Base-by-base conservation (phyloP, 2,888 invertebrate species). In the Andrena camellia region DNA sequence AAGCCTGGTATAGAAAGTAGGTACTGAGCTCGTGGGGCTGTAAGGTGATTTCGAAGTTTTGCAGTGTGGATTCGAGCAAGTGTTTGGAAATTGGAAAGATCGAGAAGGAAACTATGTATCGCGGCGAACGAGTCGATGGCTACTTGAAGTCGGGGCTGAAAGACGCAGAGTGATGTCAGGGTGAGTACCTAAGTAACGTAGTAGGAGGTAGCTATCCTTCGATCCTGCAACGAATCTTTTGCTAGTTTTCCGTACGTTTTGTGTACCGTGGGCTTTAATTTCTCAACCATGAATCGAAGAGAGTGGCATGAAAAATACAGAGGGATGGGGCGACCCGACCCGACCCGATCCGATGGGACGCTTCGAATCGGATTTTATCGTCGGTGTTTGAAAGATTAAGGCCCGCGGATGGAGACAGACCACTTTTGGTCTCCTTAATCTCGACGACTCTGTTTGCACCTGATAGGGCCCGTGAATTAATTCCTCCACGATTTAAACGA, bases 301-400 rank as follows among this genome's bases (percentile, higher is more conserved):
- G 17, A 10, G 17, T 7, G 29, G 13, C 10, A 31, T 66, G 13
- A 50, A 66, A 50, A n/a, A 66, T 50, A 5, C 50, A 66, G 6
- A 29, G 8, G n/a, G 4, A n/a, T 8, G 8, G 23, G 26, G 17
- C 31, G 29, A 20, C 29, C 8, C 10, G 29, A 29, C 20, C 8
- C 33, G 33, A 31, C 26, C 10, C 7, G 31, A 31, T 4, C 13
- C 42, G 42, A 33, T 33, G 33, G 33, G 33, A 42, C 17, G 17
- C 10, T 26, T 0, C 23, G 20, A 17, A 50, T 35, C 10, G 10
- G 52, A 72, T 63, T 72, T 72, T 35, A 54, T 54, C 29, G 17
- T 20, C 52, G 29, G n/a, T n/a, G 66, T n/a, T 66, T 54, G 26
- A 52, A 66, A 31, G 8, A 66, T 66, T 63, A 13, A 63, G 20